phyloP scores from a whole-genome alignment of 2,797 vertebrate genomes.

The Orestias chungarensis region DNA sequence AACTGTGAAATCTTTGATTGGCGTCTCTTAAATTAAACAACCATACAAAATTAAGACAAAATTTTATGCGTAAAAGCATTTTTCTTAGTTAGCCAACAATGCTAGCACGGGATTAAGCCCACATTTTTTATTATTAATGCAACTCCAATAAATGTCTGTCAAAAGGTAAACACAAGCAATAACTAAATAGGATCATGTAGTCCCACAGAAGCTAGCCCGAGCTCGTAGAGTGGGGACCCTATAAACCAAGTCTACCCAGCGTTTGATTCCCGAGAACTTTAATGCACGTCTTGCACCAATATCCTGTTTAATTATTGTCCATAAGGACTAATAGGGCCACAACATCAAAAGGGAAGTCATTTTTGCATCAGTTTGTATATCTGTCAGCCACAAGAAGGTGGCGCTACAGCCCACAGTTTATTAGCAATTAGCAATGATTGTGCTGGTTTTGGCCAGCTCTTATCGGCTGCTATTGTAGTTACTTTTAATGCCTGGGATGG shows the following conservation, averaged over 20 bases:
- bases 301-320: background rate
- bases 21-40: background rate
- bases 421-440: too few relatives aligned
- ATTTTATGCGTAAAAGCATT: background rate
- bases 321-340: background rate
- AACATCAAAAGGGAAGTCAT: background rate
- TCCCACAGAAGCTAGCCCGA: background rate
- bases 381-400: background rate
- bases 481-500: constrained; percentile 65
- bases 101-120: background rate
- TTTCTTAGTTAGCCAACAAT: background rate
- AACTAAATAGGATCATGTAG: too few relatives aligned
- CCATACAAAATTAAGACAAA: background rate
- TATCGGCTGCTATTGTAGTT: constrained; percentile 61
- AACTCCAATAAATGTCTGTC: background rate
- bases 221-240: too few relatives aligned
- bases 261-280: background rate
- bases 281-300: background rate
- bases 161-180: background rate
- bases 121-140: background rate
- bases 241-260: background rate
- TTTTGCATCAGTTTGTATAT: background rate
- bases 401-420: background rate
- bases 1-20: background rate
- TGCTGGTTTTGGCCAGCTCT: too few relatives aligned